Evolutionary conservation across 2,797 vertebrate species (phyloP).

Genomic region (Artibeus jamaicensis): DNA sequence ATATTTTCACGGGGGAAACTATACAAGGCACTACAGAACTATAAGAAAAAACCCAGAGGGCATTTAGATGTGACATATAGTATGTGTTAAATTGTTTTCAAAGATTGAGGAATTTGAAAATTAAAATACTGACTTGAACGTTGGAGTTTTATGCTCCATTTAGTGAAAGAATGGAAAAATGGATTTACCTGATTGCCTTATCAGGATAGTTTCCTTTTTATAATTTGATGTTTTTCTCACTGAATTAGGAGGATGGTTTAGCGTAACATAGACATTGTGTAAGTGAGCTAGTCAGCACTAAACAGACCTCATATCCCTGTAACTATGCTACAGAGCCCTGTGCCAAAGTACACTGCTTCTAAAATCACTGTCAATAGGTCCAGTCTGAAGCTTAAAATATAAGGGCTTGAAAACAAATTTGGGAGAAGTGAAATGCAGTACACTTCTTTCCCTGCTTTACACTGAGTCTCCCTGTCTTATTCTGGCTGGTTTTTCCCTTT

Average conservation of each 20-base stretch:
- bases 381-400: background rate
- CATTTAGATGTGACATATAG: background rate
- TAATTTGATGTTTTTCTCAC: background rate
- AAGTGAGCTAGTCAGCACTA: background rate
- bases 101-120: background rate
- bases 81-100: background rate
- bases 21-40: background rate
- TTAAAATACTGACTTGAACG: background rate
- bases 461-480: background rate
- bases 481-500: background rate
- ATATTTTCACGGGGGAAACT: background rate
- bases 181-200: background rate
- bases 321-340: background rate
- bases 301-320: background rate
- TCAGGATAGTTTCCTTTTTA: background rate
- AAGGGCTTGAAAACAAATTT: background rate
- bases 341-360: background rate
- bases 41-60: background rate
- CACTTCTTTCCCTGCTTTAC: background rate
- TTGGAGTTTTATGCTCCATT: background rate
- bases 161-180: background rate
- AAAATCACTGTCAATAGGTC: background rate
- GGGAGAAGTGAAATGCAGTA: background rate
- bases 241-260: background rate
- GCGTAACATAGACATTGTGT: background rate